phyloP scores from a whole-genome alignment of 2,113 vertebrate genomes.

The Eublepharis macularius region DNA sequence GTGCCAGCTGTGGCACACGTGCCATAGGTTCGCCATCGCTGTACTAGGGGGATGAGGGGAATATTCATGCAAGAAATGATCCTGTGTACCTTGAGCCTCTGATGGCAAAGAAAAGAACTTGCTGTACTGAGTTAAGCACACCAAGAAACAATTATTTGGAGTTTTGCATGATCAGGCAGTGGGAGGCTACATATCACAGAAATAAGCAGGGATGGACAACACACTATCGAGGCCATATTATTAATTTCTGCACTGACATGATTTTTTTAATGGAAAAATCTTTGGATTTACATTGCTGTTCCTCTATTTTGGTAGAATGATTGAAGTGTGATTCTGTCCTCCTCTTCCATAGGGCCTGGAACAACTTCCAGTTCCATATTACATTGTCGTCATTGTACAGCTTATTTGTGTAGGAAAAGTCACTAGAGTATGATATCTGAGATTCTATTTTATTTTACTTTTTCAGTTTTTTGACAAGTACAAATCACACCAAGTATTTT shows the following conservation, averaged over 20 bases:
- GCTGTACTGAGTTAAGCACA: background rate
- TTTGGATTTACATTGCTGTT: background rate
- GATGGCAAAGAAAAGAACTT: background rate
- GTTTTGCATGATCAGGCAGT: background rate
- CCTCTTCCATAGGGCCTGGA: background rate
- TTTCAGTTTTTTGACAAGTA: constrained; percentile 13
- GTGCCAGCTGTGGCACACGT: too few species aligned
- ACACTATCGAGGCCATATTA: background rate
- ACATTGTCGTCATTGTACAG: background rate
- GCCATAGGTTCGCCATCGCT: too few species aligned
- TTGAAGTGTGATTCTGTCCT: background rate
- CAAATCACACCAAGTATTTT: background rate
- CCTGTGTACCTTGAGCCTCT: background rate
- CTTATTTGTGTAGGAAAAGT: background rate
- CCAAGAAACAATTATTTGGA: background rate
- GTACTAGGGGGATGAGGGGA: too few species aligned
- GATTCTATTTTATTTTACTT: background rate
- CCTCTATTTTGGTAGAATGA: background rate
- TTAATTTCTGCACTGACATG: background rate
- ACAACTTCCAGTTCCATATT: background rate
- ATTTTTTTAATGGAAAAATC: background rate
- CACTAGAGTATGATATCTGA: background rate
- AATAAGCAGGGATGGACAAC: background rate
- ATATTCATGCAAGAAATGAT: too few species aligned
- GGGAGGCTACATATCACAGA: background rate